Percentiles rank a stretch among this genome's conserved stretches.
phyloP scores from a whole-genome alignment of 2,888 invertebrate species.

The Rhorus exstirpatorius region DNA sequence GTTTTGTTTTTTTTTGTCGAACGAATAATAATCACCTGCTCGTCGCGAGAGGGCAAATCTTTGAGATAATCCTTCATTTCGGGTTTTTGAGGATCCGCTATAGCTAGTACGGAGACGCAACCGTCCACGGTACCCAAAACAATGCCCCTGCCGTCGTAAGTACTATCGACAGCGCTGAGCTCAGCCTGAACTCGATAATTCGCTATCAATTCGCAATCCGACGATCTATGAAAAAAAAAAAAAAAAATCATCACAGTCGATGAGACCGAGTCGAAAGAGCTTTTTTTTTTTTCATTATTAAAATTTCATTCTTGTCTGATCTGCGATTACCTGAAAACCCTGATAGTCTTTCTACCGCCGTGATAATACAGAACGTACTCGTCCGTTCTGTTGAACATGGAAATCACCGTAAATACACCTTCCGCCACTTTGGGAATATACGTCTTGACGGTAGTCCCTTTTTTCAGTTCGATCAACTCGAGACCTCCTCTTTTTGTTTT shows the following conservation, averaged over 20 bases:
- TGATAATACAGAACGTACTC: constrained; percentile 99
- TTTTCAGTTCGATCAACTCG: constrained; percentile 96
- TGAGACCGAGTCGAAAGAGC: no score
- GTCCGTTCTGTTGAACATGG: constrained; percentile 97
- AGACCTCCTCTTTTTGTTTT: constrained; percentile 92
- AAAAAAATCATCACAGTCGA: neutral
- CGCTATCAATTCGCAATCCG: constrained; percentile 96
- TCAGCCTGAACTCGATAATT: constrained; percentile 97
- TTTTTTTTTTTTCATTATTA: neutral
- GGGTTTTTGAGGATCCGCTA: constrained; percentile 90
- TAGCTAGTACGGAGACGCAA: constrained; percentile 95
- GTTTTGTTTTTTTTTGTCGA: neutral
- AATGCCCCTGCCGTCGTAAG: constrained; percentile 93
- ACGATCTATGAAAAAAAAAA: constrained; percentile 88
- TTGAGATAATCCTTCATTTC: constrained; percentile 89
- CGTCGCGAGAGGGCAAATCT: constrained; percentile 91
- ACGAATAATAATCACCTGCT: constrained; percentile 86
- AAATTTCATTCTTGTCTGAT: neutral
- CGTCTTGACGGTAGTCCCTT: constrained; percentile 95
- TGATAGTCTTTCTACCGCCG: constrained; percentile 96
- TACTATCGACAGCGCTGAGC: constrained; percentile 94
- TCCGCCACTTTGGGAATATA: constrained; percentile 98
- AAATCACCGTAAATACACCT: constrained; percentile 98
- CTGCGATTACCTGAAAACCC: constrained; percentile 92
- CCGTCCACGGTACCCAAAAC: constrained; percentile 97